Evolutionary conservation across 92 coral and sea anemone genomes (phyloP).

Genomic region (Anthopleura xanthogrammica): DNA sequence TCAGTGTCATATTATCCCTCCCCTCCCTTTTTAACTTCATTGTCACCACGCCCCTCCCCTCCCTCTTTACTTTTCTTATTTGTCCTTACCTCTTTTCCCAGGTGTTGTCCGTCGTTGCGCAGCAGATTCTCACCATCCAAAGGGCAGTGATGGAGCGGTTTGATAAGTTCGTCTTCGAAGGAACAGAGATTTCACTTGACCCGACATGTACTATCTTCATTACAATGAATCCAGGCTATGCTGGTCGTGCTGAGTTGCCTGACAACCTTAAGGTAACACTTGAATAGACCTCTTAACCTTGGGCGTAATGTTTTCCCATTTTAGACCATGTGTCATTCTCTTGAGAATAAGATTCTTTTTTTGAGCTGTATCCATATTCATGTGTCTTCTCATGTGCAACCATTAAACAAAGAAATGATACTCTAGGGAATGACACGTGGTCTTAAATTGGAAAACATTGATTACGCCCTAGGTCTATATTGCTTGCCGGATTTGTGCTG

Average conservation of each 20-base stretch:
- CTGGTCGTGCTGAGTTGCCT: slow-evolving; percentile 97
- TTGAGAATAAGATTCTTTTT: too few relatives aligned
- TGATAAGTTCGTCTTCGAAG: slow-evolving; percentile 94
- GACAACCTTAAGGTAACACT: slow-evolving; percentile 85
- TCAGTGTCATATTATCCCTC: too few relatives aligned
- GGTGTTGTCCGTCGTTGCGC: slow-evolving; percentile 98
- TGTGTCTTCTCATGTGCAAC: too few relatives aligned
- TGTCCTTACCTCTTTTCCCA: slow-evolving; percentile 3
- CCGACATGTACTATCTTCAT: slow-evolving; percentile 95
- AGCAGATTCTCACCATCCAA: slow-evolving; percentile 92
- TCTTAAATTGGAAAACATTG: too few relatives aligned
- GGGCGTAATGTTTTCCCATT: too few relatives aligned
- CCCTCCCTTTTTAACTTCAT: too few relatives aligned
- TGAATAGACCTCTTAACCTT: neutral
- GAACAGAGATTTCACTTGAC: slow-evolving; percentile 96
- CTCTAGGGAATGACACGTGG: too few relatives aligned
- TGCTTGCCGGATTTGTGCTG: too few relatives aligned
- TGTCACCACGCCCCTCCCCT: neutral
- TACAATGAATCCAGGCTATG: slow-evolving; percentile 99
- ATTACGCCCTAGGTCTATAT: too few relatives aligned
- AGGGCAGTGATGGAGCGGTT: slow-evolving; percentile 90
- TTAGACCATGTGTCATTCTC: too few relatives aligned
- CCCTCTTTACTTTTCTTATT: neutral
- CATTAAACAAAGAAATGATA: too few relatives aligned
- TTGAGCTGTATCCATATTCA: too few relatives aligned